These are phyloP conservation scores for Lasioglossum leucozonium DNA, from an alignment of 2,888 invertebrate genomes.

Conservation along the genomic window DNA sequence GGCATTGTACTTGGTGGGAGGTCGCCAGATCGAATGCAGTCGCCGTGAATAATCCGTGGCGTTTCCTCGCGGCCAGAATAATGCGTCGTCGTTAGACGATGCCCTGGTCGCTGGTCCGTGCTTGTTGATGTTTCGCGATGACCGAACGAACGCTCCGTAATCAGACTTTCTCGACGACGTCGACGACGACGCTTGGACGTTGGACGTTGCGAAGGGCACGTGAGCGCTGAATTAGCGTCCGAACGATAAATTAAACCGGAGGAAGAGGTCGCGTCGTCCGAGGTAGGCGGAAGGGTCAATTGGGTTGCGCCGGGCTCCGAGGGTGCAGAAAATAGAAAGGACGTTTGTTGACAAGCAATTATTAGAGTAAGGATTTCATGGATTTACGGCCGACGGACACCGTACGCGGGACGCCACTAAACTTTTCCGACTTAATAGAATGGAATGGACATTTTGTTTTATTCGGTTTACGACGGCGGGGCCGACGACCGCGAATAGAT, in stretches of 20 bases:
- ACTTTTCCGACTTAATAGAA: not conserved
- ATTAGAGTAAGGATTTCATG: slow-evolving; percentile 8
- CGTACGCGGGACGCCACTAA: not conserved
- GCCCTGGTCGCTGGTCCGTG: slow-evolving; percentile 1
- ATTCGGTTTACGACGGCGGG: not conserved
- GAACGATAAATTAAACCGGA: slow-evolving; percentile 52
- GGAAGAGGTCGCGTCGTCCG: slow-evolving; percentile 22
- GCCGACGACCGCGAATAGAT: not conserved
- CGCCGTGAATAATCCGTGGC: slow-evolving; percentile 59
- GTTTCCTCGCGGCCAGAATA: slow-evolving; percentile 54
- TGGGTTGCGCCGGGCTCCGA: slow-evolving; percentile 1
- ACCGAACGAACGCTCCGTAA: slow-evolving; percentile 44
- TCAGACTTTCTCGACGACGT: slow-evolving; percentile 55
- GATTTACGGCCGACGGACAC: not conserved
- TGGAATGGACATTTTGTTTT: not conserved
- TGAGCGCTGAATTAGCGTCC: slow-evolving; percentile 53
- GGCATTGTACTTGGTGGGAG: slow-evolving; percentile 63
- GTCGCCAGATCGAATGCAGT: slow-evolving; percentile 64
- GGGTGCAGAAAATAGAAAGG: slow-evolving; percentile 17
- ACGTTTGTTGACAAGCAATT: slow-evolving; percentile 20
- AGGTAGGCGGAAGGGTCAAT: slow-evolving; percentile 37
- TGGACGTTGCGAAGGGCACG: slow-evolving; percentile 30
- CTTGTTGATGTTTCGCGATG: slow-evolving; percentile 35
- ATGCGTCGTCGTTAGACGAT: slow-evolving; percentile 59
- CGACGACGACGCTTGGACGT: not conserved